phyloP scores from a whole-genome alignment of 2,888 invertebrate genomes.

The Volucella inanis region DNA sequence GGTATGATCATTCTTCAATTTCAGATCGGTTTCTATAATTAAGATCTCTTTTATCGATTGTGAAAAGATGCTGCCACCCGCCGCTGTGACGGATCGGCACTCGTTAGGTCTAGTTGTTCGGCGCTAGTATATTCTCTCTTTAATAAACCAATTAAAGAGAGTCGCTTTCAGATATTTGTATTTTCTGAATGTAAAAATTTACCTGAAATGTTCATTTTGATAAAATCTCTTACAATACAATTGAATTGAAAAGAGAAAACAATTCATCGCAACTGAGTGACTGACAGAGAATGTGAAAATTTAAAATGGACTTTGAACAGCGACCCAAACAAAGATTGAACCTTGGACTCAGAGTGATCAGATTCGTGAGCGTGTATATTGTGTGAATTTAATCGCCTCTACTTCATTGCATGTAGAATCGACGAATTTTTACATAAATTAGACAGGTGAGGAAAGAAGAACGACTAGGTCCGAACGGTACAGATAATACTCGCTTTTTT shows the following conservation, averaged over 20 bases:
- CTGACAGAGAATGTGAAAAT: conserved; percentile 76
- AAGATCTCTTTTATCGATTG: conserved; percentile 18
- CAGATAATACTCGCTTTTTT: conserved; percentile 26
- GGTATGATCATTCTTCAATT: neutral
- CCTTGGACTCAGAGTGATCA: conserved; percentile 78
- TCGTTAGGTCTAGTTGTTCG: no score
- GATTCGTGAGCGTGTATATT: neutral
- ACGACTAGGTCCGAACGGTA: neutral
- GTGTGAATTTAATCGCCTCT: conserved; percentile 56
- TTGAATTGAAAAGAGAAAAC: neutral
- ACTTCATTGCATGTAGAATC: conserved; percentile 49
- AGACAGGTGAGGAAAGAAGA: neutral
- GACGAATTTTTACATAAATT: conserved; percentile 26
- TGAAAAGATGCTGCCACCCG: conserved; percentile 4
- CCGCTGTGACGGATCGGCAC: neutral
- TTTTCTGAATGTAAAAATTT: conserved; percentile 16
- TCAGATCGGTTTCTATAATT: neutral
- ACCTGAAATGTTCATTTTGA: conserved; percentile 44
- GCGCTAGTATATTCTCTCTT: neutral
- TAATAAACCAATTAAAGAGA: neutral
- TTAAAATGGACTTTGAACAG: conserved; percentile 81
- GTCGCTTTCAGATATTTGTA: conserved; percentile 3
- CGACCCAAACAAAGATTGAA: conserved; percentile 80
- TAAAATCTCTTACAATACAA: conserved; percentile 21
- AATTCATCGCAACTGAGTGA: conserved; percentile 21